Evolutionary conservation across 2,888 invertebrate genomes (phyloP), one percentile per base, ranked within the genome.

Genomic region (Eilema caniola): DNA sequence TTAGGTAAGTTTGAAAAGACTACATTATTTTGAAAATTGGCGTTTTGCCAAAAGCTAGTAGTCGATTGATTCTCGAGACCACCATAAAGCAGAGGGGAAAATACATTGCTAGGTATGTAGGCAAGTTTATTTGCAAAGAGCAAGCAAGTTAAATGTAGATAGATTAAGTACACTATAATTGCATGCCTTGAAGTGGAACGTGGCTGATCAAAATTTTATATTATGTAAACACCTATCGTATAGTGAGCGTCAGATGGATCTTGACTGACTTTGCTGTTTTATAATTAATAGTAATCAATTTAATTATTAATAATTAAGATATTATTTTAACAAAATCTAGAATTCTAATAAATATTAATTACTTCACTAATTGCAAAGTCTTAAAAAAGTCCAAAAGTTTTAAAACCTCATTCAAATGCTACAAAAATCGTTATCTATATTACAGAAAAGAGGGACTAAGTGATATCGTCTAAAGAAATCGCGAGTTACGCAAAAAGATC

Each of bases 1-100:
- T 92, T 93, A 94, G 91, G 90, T 89, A 94, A 91, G 90, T 89
- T 88, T 90, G 90, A 92, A 91, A 92, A 91, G 88, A 86, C 84
- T 83, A 84, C 85, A 86, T 75, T 75, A 87, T 82, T 84, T 83
- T 69, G 73, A 69, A 79, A 86, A 82, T 89, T 93, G 93, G 93
- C 93, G 72, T 69, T 69, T 70, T 76, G 90, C 93, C 94, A 92
- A 83, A 67, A 70, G 72, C 65, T 79, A 75, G 82, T 79, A 75
- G 82, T 82, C 82, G 80, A 79, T 82, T 86, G 84, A 87, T 85
- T 87, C 83, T 84, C 80, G 77, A 81, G 79, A 82, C 80, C 73
- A 71, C 75, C 75, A 75, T 80, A 82, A 77, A 80, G 78, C 82
- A 78, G 84, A 81, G 83, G 83, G 78, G 84, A 74, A 83, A 86